Percentiles rank a stretch among this genome's conserved stretches.
Conservation (phyloP, 1,140 invertebrate species). For the Drosophila biarmipes region DNA sequence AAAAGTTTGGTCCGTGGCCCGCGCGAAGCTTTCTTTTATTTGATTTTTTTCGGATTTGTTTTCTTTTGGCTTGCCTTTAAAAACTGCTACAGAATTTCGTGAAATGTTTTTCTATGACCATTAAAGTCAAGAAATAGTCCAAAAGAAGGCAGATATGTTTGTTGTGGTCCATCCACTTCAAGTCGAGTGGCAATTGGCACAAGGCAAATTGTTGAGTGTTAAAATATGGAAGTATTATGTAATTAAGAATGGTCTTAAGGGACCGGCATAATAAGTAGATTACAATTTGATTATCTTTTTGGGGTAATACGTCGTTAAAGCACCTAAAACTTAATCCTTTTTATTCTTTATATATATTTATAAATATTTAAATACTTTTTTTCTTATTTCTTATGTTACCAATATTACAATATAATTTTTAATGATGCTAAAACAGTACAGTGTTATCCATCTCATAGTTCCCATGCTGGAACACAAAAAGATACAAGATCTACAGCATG, state of each 20-base stretch:
- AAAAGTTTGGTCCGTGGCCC: conserved; percentile 65
- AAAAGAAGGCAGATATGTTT: conserved; percentile 9
- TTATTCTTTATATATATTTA: not conserved
- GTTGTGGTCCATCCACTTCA: conserved; percentile 59
- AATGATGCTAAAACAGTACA: not conserved
- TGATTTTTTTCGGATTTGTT: conserved; percentile 28
- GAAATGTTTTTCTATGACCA: conserved; percentile 55
- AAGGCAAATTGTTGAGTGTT: conserved; percentile 19
- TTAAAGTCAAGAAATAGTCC: conserved; percentile 38
- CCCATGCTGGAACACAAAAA: conserved; percentile 11
- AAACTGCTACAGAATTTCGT: conserved; percentile 38
- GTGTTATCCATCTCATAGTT: not conserved
- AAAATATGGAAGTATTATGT: conserved; percentile 44
- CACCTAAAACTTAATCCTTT: not conserved
- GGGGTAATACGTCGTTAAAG: not conserved
- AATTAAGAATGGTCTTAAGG: conserved; percentile 48
- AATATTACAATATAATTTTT: no score
- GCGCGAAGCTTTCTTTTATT: conserved; percentile 79
- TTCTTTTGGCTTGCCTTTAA: conserved; percentile 4
- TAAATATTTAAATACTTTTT: no score
- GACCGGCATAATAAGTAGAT: conserved; percentile 11
- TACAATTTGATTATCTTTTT: conserved; percentile 18
- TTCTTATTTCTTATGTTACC: no score
- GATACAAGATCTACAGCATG: conserved; percentile 11
- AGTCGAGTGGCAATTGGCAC: conserved; percentile 58